Base-by-base conservation (phyloP, 2,113 vertebrate species). In the Sus scrofa region DNA sequence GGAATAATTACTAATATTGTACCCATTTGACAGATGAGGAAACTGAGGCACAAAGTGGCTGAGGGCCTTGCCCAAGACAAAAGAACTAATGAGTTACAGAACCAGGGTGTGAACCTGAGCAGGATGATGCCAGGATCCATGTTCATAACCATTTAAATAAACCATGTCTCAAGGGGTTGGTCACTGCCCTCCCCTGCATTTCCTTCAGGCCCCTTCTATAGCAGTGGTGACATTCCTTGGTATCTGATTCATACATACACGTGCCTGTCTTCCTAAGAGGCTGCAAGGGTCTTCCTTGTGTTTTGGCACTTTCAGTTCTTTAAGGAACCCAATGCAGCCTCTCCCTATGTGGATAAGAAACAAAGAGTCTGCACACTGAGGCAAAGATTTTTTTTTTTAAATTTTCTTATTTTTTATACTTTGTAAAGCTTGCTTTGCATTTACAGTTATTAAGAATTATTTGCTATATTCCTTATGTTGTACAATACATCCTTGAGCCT, bases 1-100 rank as follows among this genome's bases (percentile, higher is more conserved):
- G 50, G 7, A 78, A 78, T 90, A 11, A 73, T 71, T 4, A 82
- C 56, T 22, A 63, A 20, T 44, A 65, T 78, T 75, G 58, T 58
- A 18, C 37, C 26, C 18, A 44, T 85, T 90, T 93, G 84, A 22
- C 34, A 94, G 30, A 67, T 65, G n/a, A 63, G n/a, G 58, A 96
- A 79, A 92, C 7, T 37, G 44, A 96, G 88, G 10, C 54, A 67
- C 37, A 56, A 60, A 85, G 44, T 85, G 5, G 18, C 32, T 79
- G 52, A 92, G 65, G 27, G 65, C 52, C 32, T 93, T 84, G 50
- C 1, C 26, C 27, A 65, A 65, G 13, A 18, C 79, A 22, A 56
- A 63, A 20, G 58, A 81, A 65, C 75, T 18, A 37, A 32, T 58
- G 54, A 34, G 30, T 34, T 91, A 1, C 15, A 67, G 56, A 87